These are phyloP conservation scores for Danaus melanippus DNA, from an alignment of 1,140 invertebrate genomes.

Conservation along the genomic window DNA sequence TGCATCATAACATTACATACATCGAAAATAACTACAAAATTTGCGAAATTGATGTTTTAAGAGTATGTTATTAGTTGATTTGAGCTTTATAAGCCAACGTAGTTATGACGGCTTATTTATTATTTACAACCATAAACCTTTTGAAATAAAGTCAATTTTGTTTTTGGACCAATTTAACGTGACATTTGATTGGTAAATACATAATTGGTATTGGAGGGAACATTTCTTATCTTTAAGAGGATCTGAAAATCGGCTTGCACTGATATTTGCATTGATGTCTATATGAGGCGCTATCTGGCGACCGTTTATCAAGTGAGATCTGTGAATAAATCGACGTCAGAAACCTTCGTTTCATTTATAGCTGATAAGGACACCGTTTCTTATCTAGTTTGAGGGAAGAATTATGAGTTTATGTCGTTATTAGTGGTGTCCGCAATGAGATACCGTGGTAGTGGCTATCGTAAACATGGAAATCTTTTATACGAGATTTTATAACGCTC, in stretches of 20 bases:
- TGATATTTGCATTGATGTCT: constrained; percentile 37
- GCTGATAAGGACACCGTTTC: constrained; percentile 13
- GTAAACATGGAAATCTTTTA: too few relatives aligned
- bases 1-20: too few relatives aligned
- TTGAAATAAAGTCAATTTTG: constrained; percentile 8
- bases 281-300: constrained; percentile 11
- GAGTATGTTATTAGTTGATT: too few relatives aligned
- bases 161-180: too few relatives aligned
- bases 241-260: constrained; percentile 16
- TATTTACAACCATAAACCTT: not conserved
- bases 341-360: constrained; percentile 10
- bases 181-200: too few relatives aligned
- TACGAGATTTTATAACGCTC: too few relatives aligned
- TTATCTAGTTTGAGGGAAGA: constrained; percentile 9
- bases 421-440: constrained; percentile 9
- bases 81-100: too few relatives aligned
- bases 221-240: too few relatives aligned
- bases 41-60: too few relatives aligned
- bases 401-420: constrained; percentile 11
- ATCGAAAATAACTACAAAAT: too few relatives aligned
- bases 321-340: constrained; percentile 23
- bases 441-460: constrained; percentile 2
- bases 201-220: too few relatives aligned
- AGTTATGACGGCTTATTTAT: too few relatives aligned
- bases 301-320: constrained; percentile 18